Percentiles rank a stretch among this genome's conserved stretches.
Conservation (phyloP, 2,888 invertebrate genomes). For the Zygogramma bicolorata region DNA sequence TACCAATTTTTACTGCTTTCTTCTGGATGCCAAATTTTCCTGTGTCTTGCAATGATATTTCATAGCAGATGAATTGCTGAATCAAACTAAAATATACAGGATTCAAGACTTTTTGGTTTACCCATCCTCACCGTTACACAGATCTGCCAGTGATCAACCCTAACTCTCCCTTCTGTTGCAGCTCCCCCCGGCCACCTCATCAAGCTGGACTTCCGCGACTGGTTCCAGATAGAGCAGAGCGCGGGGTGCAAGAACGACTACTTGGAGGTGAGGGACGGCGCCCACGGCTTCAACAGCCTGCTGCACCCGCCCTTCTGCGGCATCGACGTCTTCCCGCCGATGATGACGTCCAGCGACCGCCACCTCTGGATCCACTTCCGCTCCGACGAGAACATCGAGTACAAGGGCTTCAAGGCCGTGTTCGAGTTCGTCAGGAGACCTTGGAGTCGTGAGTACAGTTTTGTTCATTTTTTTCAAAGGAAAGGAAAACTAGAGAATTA, state of each 20-base stretch:
- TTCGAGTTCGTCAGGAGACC: constrained; percentile 76
- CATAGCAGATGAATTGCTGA: too few species aligned
- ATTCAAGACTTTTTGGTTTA: too few species aligned
- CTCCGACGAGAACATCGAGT: constrained; percentile 85
- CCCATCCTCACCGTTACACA: too few species aligned
- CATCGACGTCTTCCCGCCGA: constrained; percentile 78
- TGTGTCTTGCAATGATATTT: too few species aligned
- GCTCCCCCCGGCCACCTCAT: constrained; percentile 75
- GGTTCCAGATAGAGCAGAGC: constrained; percentile 78
- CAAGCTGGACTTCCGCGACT: constrained; percentile 83
- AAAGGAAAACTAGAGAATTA: background rate
- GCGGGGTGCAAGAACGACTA: constrained; percentile 83
- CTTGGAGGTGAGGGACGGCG: constrained; percentile 86
- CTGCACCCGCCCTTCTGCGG: constrained; percentile 76
- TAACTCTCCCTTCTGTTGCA: constrained; percentile 57
- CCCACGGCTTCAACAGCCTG: constrained; percentile 78
- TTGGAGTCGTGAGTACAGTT: constrained; percentile 69
- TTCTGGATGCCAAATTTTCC: too few species aligned
- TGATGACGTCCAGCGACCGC: constrained; percentile 79
- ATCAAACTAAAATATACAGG: too few species aligned
- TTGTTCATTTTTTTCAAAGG: background rate
- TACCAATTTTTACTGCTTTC: too few species aligned
- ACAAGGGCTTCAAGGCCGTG: constrained; percentile 82
- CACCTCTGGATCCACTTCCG: constrained; percentile 84
- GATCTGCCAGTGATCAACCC: too few species aligned